Base-by-base conservation (phyloP, 1,140 invertebrate genomes). In the Cecropterus lyciades region DNA sequence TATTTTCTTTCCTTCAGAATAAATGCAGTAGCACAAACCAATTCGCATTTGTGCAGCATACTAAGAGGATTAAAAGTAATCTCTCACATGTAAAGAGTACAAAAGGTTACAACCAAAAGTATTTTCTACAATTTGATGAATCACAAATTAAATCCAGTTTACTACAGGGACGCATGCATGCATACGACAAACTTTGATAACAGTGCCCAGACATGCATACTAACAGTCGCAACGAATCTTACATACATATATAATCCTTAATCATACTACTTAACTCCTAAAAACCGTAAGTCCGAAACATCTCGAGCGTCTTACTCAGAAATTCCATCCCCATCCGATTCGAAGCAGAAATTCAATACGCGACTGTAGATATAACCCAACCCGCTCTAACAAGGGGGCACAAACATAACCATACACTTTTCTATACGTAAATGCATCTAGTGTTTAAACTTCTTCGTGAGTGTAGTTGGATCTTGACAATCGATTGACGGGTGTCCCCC, bases 401-500 rank as follows among this genome's bases (percentile, higher is more conserved):
- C 42, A 60, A 45, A 60, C 43, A 60, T 48, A 60, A 45, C 62
- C 62, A 20, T 64, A 64, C 37, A 67, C 20, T 65, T 67, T 68
- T 69, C 69, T 60, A 60, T 73, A 73, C 67, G 69, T 67, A 69
- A 65, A 69, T 77, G 70, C 76, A 79, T 72, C 70, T 53, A 74
- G 70, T 75, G 69, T 79, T 66, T 62, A 69, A 75, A 80, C 63
- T 75, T 77, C 70, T 76, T 79, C 73, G 63, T 67, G 69, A 73
- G 72, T 76, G 72, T 79, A 79, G 70, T 72, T 72, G 68, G 73
- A 69, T 73, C 86, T 91, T 92, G 91, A 92, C 91, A 91, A 92
- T 92, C 88, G 89, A 92, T 91, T 91, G 91, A 91, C 91, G 89
- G 88, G 82, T 84, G 87, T 80, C 83, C 76, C 73, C 80, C 78